phyloP scores from a whole-genome alignment of 1,140 invertebrate genomes.

The Achroia grisella region DNA sequence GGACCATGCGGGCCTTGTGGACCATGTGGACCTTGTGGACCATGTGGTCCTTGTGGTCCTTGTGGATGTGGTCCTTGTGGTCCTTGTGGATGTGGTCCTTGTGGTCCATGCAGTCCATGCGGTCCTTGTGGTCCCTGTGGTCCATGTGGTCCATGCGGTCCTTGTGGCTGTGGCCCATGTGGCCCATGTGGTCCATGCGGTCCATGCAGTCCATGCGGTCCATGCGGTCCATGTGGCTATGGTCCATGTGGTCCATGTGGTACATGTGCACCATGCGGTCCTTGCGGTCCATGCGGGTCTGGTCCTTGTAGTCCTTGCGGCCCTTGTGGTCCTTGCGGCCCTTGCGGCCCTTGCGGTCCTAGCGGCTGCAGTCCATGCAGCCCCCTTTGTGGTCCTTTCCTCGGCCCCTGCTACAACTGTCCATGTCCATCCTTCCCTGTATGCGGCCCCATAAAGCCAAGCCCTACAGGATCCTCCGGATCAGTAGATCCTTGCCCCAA shows the following conservation, averaged over 20 bases:
- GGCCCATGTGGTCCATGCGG: slow-evolving; percentile 14
- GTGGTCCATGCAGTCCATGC: slow-evolving; percentile 14
- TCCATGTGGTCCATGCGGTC: slow-evolving; percentile 6
- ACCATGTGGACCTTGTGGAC: background rate
- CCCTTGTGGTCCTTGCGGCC: slow-evolving; percentile 15
- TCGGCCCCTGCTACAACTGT: slow-evolving; percentile 14
- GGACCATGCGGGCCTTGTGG: background rate
- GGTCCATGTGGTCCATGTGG: slow-evolving; percentile 19
- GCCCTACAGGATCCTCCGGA: no score
- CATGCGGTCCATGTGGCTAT: slow-evolving; percentile 18
- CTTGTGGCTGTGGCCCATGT: slow-evolving; percentile 9
- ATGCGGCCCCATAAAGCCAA: no score
- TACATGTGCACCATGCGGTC: slow-evolving; percentile 19
- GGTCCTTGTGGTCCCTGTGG: slow-evolving; percentile 7
- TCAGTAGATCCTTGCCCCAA: no score
- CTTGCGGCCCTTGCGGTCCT: slow-evolving; percentile 17
- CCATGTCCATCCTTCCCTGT: no score
- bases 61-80: background rate
- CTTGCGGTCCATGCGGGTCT: slow-evolving; percentile 22
- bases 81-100: background rate
- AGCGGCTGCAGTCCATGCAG: slow-evolving; percentile 39
- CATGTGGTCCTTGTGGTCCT: background rate
- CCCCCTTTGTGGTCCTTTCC: slow-evolving; percentile 48
- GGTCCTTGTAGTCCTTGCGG: slow-evolving; percentile 12
- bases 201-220: slow-evolving; percentile 5